Evolutionary conservation across 2,113 vertebrate species (phyloP).

Genomic region (Xiphophorus couchianus): DNA sequence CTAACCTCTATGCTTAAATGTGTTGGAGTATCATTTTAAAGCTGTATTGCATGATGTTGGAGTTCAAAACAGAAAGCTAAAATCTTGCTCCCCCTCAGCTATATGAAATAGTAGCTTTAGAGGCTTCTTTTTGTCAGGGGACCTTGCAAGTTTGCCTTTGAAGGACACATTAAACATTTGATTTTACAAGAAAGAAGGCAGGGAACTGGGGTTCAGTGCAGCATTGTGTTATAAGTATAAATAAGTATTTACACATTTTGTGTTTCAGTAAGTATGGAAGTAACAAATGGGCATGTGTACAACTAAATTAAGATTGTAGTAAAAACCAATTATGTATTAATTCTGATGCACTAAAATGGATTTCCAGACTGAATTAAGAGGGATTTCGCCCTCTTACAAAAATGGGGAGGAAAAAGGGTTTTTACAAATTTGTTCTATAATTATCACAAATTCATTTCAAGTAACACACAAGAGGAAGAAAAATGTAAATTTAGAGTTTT

Average conservation of each 20-base stretch:
- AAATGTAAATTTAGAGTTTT: neutral
- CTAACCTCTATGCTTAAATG: neutral
- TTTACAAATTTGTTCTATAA: conserved; percentile 1
- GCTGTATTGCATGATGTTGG: neutral
- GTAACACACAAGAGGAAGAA: neutral
- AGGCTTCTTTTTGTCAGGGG: neutral
- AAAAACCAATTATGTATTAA: neutral
- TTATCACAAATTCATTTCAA: neutral
- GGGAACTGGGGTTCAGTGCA: neutral
- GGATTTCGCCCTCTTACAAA: neutral
- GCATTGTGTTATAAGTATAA: neutral
- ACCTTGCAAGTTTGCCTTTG: neutral
- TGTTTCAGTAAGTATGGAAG: neutral
- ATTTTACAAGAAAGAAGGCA: neutral
- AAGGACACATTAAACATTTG: neutral
- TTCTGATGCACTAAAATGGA: neutral
- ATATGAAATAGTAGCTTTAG: neutral
- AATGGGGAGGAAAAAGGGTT: neutral
- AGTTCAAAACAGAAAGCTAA: neutral
- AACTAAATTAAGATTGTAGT: neutral
- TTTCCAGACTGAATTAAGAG: neutral
- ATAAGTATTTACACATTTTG: neutral
- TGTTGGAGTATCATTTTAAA: neutral
- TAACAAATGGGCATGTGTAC: neutral
- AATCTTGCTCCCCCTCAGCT: neutral